A percentile compares a stretch with the other conserved stretches of the same genome.
Conservation (phyloP, 92 coral and sea anemone genomes). For the Epizoanthus fatuus region DNA sequence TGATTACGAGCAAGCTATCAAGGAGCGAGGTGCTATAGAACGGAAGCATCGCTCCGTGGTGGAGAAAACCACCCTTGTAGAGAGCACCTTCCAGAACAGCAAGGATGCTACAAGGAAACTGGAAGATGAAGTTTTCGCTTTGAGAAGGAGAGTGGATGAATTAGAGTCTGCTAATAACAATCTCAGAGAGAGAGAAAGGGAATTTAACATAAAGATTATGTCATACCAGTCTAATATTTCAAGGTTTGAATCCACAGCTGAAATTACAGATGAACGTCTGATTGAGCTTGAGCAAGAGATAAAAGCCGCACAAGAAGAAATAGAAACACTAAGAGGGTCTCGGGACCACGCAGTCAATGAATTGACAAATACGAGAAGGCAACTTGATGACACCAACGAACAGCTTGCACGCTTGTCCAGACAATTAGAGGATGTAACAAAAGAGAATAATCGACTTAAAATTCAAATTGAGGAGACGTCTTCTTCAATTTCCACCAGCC, state of each 20-base stretch:
- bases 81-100: slow-evolving; percentile 71
- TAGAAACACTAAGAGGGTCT: slow-evolving; percentile 64
- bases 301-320: slow-evolving; percentile 71
- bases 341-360: slow-evolving; percentile 86
- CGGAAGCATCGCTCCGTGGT: slow-evolving; percentile 67
- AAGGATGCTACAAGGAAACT: slow-evolving; percentile 83
- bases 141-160: slow-evolving; percentile 75
- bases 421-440: slow-evolving; percentile 74
- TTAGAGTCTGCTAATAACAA: slow-evolving; percentile 66
- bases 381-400: slow-evolving; percentile 66
- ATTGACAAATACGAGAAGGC: slow-evolving; percentile 51
- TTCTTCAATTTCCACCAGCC: slow-evolving; percentile 70
- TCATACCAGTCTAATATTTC: slow-evolving; percentile 75
- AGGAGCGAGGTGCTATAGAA: slow-evolving; percentile 71
- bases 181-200: slow-evolving; percentile 75
- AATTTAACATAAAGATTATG: slow-evolving; percentile 59
- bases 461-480: slow-evolving; percentile 83
- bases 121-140: slow-evolving; percentile 68
- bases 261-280: slow-evolving; percentile 80
- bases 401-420: slow-evolving; percentile 67
- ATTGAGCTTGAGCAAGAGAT: slow-evolving; percentile 88
- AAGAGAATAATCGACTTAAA: slow-evolving; percentile 81
- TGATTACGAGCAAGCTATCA: slow-evolving; percentile 65
- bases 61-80: slow-evolving; percentile 75
- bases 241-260: slow-evolving; percentile 82